Evolutionary conservation across 2,888 invertebrate species (phyloP).

Genomic region (Rhamnusium bicolor): DNA sequence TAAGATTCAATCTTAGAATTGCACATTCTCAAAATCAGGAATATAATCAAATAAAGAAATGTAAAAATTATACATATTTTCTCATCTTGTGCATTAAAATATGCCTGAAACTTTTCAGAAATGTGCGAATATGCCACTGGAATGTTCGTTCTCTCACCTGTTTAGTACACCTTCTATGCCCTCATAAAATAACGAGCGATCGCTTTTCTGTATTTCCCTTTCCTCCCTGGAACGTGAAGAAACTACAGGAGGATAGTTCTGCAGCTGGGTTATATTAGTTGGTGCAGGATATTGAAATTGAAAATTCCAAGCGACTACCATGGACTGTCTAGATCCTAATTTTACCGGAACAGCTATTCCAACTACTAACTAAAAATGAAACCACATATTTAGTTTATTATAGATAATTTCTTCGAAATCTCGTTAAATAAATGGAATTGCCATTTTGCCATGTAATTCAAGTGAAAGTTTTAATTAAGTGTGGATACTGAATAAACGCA

Average conservation of each 20-base stretch:
- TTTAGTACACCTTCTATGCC: conserved; percentile 64
- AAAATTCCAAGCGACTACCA: conserved; percentile 76
- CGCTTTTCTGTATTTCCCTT: conserved; percentile 51
- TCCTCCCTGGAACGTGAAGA: conserved; percentile 55
- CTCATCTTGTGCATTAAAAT: not conserved
- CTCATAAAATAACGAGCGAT: conserved; percentile 63
- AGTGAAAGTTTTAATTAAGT: too few relatives aligned
- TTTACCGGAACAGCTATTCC: conserved; percentile 76
- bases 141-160: conserved; percentile 52
- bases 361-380: conserved; percentile 73
- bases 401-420: too few relatives aligned
- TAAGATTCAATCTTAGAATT: too few relatives aligned
- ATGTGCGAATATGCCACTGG: not conserved
- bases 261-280: conserved; percentile 60
- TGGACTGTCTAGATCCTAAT: conserved; percentile 72
- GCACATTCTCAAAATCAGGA: too few relatives aligned
- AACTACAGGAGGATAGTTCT: conserved; percentile 63
- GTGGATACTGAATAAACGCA: too few relatives aligned
- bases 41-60: too few relatives aligned
- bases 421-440: not conserved
- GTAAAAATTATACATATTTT: not conserved
- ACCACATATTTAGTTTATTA: not conserved
- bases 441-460: too few relatives aligned
- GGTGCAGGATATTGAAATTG: conserved; percentile 76
- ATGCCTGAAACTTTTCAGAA: too few relatives aligned